Base-by-base conservation (phyloP, 2,888 invertebrate genomes). In the Heteromurus nitidus region DNA sequence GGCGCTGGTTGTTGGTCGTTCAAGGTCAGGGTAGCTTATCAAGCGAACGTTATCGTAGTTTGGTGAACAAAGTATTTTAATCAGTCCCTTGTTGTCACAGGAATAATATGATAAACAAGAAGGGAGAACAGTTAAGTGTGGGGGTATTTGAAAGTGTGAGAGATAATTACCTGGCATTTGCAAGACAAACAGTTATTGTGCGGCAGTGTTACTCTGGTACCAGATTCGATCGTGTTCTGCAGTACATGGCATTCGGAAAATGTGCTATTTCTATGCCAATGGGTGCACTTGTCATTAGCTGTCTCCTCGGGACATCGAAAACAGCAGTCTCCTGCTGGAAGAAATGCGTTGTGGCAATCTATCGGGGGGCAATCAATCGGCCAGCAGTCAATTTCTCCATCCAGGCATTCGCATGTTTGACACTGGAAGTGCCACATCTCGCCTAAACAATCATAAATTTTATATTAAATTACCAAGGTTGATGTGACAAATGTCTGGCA, bases 351-450 rank as follows among this genome's bases (percentile, higher is more conserved):
- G 82, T 91, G 90, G 89, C 94, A 94, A 72, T 91, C 90, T 73
- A 93, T 90, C 65, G 92, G 92, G 87, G 95, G 95, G 90, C 96
- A 96, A 89, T 94, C 93, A 89, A 95, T 92, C 88, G 94, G 94
- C 95, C 95, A 95, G 89, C 96, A 96, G 91, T 96, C 96, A 87
- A 95, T 93, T 90, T 96, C 95, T 68, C 96, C 96, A 88, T 94
- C 95, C 90, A 95, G 91, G 90, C 96, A 96, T 91, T 96, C 95
- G 91, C 96, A 96, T 85, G 94, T 94, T 91, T 95, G 95, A 90
- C 96, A 96, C 90, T 96, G 94, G 91, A 95, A 95, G 87, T 95
- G 93, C 96, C 96, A 96, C 88, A 93, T 92, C 89, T 96, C 95
- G 72, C 95, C 95, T 87, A 65, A 7, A 58, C 44, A 55, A 30